phyloP scores from a whole-genome alignment of 2,888 invertebrate genomes.

The Athrips mouffetella region DNA sequence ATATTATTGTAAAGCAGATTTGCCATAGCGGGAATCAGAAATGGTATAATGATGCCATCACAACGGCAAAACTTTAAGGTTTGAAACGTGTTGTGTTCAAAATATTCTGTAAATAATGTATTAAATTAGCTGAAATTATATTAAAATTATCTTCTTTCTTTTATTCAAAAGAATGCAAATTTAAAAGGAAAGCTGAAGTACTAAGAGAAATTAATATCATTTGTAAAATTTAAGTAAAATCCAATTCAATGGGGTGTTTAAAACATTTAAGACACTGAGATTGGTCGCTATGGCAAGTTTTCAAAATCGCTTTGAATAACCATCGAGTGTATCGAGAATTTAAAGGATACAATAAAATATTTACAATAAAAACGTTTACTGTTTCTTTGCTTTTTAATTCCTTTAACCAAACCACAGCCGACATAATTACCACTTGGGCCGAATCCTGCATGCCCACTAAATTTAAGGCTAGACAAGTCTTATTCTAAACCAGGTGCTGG shows the following conservation, averaged over 20 bases:
- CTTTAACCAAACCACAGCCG: too few species aligned
- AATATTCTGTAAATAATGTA: too few species aligned
- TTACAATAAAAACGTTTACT: constrained; percentile 78
- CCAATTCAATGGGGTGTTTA: neutral
- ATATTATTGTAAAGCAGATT: constrained; percentile 40
- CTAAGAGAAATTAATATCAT: neutral
- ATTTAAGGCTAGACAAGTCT: too few species aligned
- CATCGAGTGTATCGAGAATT: constrained; percentile 63
- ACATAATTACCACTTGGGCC: too few species aligned
- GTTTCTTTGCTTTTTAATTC: constrained; percentile 62
- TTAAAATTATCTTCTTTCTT: too few species aligned
- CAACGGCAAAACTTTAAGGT: neutral
- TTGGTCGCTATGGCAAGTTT: constrained; percentile 43
- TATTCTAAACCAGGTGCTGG: too few species aligned
- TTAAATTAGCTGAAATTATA: too few species aligned
- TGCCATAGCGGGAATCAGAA: constrained; percentile 35
- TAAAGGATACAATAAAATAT: constrained; percentile 75
- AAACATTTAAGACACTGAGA: neutral
- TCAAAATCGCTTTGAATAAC: constrained; percentile 47
- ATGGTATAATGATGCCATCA: too few species aligned
- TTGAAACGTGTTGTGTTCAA: neutral
- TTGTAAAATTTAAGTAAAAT: neutral
- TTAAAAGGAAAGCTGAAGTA: too few species aligned
- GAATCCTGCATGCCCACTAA: too few species aligned
- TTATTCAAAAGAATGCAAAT: too few species aligned